Percentiles rank a stretch among this genome's conserved stretches.
phyloP scores from a whole-genome alignment of 2,888 invertebrate genomes.

The Lycophotia porphyrea region DNA sequence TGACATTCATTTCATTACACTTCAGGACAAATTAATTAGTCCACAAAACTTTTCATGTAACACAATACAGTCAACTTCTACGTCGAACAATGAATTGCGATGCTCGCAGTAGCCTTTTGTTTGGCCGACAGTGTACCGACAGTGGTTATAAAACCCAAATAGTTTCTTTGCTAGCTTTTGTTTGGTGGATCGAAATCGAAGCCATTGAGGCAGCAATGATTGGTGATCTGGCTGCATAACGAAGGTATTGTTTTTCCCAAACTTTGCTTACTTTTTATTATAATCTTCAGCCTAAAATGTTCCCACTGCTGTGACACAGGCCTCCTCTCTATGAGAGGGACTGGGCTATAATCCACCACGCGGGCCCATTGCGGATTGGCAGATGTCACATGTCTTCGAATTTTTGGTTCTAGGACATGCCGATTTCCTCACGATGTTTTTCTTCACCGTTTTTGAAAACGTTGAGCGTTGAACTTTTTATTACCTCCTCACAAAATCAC shows the following conservation, averaged over 20 bases:
- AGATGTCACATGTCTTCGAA: too few species aligned
- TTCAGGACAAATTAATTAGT: conserved; percentile 46
- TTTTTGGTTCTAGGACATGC: too few species aligned
- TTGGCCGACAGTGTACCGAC: conserved; percentile 37
- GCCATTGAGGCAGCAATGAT: conserved; percentile 18
- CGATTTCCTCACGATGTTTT: too few species aligned
- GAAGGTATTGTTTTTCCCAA: background rate
- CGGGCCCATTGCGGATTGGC: too few species aligned
- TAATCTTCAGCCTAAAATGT: too few species aligned
- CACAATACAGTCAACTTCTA: conserved; percentile 34
- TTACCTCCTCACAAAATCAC: too few species aligned
- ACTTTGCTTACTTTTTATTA: background rate
- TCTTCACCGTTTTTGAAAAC: too few species aligned
- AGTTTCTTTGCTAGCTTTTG: conserved; percentile 36
- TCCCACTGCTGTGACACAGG: too few species aligned
- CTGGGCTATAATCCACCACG: too few species aligned
- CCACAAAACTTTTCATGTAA: conserved; percentile 37
- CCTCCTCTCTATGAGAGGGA: too few species aligned
- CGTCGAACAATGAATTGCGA: conserved; percentile 40
- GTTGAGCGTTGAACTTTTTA: too few species aligned
- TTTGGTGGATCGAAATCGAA: background rate
- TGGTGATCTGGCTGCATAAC: background rate
- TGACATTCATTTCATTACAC: conserved; percentile 40
- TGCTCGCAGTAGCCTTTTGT: conserved; percentile 40
- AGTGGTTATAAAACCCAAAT: conserved; percentile 45